phyloP scores from a whole-genome alignment of 2,113 vertebrate species.

The Nettapus auritus region DNA sequence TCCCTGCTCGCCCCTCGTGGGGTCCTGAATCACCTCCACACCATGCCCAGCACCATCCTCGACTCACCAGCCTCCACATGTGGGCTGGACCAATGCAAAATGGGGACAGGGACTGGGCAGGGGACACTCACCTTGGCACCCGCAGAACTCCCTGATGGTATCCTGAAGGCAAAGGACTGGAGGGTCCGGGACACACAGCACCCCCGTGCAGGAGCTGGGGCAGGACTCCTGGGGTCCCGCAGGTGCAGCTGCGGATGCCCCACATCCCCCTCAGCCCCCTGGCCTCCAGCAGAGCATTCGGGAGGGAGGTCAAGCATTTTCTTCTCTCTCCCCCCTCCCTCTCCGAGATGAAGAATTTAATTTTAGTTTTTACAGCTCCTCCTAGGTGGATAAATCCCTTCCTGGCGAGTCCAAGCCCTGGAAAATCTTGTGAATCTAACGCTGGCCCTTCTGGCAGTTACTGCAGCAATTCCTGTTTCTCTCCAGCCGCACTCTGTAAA shows the following conservation, averaged over 20 bases:
- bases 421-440: conserved; percentile 72
- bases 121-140: not conserved
- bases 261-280: not conserved
- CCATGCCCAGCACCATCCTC: not conserved
- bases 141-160: not conserved
- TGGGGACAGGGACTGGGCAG: rapidly evolving
- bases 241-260: conserved; percentile 16
- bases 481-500: conserved; percentile 77
- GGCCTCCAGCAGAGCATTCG: not conserved
- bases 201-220: not conserved
- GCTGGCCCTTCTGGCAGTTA: conserved; percentile 67
- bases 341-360: conserved; percentile 71
- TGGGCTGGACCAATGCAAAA: not conserved
- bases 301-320: conserved; percentile 21
- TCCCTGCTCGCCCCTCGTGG: not conserved
- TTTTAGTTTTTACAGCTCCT: conserved; percentile 74
- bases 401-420: conserved; percentile 68
- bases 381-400: conserved; percentile 72
- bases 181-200: not conserved
- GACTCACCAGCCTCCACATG: no score
- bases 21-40: not conserved
- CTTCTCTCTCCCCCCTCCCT: conserved; percentile 4
- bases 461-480: conserved; percentile 71
- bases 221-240: rapidly evolving
- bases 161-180: not conserved